Evolutionary conservation across 2,797 vertebrate genomes (phyloP), one percentile per base, ranked within the genome.

Genomic region (Clangula hyemalis): DNA sequence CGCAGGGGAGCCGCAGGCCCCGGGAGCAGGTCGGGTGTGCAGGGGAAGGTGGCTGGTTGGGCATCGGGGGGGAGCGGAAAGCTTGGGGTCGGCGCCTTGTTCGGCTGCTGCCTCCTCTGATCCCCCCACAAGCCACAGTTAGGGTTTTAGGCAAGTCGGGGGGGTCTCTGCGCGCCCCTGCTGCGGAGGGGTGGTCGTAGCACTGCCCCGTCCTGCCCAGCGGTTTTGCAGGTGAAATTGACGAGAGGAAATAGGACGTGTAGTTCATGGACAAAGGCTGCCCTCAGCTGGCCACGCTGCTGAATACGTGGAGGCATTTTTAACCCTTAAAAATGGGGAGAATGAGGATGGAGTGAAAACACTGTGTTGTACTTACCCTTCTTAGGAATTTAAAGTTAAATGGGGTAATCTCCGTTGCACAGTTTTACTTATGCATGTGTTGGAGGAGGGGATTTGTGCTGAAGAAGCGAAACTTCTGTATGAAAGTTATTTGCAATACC

Each of bases 401-500:
- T 1, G 1, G 13, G 16, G 30, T 64, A 56, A 51, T 58, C 36
- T 87, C 5, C 66, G 16, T 82, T 85, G 36, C 21, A 61, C n/a
- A 56, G 54, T 76, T 88, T 73, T 69, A 74, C 16, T 79, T 71
- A 41, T 0, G 0, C 85, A 22, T 56, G 1, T 54, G 22, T 64
- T 49, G 21, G 28, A 32, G 39, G 64, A 30, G 4, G 58, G 6
- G 72, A 58, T 85, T 80, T 41, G 19, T 90, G 36, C 43, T 56
- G 38, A 75, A 27, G 32, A 74, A 56, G 5, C 79, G 73, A 68
- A 25, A 69, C 6, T 45, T 92, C 34, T 58, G 13, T 39, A 5
- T 41, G 65, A 69, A 73, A 89, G 36, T 96, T 73, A 78, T 54
- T 89, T 90, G 34, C 93, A 49, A 68, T 95, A 21, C 94, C 57